Evolutionary conservation across 2,888 invertebrate species (phyloP).

Genomic region (Diadromus collaris): DNA sequence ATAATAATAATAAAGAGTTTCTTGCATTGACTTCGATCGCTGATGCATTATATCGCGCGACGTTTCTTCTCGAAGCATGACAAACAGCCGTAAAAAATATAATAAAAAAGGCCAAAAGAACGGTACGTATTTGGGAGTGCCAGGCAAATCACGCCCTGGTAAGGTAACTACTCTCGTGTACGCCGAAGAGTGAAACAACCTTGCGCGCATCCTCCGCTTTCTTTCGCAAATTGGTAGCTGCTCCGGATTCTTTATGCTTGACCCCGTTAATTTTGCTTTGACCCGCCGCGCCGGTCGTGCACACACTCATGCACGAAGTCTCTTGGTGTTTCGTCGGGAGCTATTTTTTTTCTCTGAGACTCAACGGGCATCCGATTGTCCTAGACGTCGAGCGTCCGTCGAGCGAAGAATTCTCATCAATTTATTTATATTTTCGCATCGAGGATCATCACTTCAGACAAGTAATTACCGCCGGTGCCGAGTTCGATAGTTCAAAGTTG

Average conservation of each 20-base stretch:
- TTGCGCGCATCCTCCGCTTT: constrained; percentile 7
- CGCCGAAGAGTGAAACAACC: not conserved
- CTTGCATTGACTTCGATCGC: constrained; percentile 20
- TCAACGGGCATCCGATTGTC: not conserved
- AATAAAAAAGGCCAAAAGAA: not conserved
- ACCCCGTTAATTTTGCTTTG: constrained; percentile 43
- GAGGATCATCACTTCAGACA: not conserved
- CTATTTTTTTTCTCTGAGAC: not conserved
- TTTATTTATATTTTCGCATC: not conserved
- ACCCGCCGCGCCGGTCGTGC: constrained; percentile 4
- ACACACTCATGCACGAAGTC: not conserved
- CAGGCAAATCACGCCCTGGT: not conserved
- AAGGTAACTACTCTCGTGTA: not conserved
- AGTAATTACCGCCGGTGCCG: not conserved
- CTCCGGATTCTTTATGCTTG: constrained; percentile 42
- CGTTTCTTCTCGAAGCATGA: not conserved
- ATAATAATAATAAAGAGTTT: constrained; percentile 26
- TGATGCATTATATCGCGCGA: not conserved
- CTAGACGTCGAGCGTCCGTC: not conserved
- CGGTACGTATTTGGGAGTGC: not conserved
- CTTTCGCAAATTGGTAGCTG: constrained; percentile 14
- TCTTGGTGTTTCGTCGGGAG: not conserved
- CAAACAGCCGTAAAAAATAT: not conserved
- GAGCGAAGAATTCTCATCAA: not conserved
- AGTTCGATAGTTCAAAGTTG: not conserved